Percentiles rank a stretch among this genome's conserved stretches.
Evolutionary conservation across 2,797 vertebrate species (phyloP).

Genomic region (Tenualosa ilisha): DNA sequence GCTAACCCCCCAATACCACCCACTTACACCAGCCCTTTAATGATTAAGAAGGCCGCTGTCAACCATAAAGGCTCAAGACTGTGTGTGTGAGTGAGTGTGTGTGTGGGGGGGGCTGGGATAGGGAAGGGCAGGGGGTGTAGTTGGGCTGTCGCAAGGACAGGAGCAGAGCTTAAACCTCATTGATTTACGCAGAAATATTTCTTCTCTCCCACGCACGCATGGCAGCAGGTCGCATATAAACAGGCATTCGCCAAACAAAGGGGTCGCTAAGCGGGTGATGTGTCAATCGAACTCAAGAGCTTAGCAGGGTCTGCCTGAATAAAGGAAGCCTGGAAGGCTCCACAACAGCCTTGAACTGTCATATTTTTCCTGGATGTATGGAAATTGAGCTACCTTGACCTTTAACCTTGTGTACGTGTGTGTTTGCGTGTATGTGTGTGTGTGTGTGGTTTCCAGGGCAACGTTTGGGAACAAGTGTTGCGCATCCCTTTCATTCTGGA

Average conservation of each 20-base stretch:
- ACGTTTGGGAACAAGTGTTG: constrained; percentile 85
- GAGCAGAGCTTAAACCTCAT: not conserved
- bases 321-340: not conserved
- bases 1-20: not conserved
- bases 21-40: not conserved
- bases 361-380: not conserved
- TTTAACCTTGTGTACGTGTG: constrained; percentile 30
- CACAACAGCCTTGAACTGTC: not conserved
- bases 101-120: not conserved
- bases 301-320: not conserved
- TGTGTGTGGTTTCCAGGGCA: constrained; percentile 76
- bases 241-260: not conserved
- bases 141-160: not conserved
- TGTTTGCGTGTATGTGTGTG: constrained; percentile 13
- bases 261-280: not conserved
- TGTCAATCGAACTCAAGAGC: constrained; percentile 1
- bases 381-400: constrained; percentile 58
- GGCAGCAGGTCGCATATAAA: not conserved
- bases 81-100: constrained; percentile 6
- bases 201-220: not conserved
- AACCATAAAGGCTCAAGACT: not conserved
- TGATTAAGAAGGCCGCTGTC: not conserved
- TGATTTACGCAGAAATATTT: constrained; percentile 7
- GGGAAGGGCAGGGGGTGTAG: not conserved
- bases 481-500: constrained; percentile 83